phyloP scores from a whole-genome alignment of 2,113 vertebrate species.

The Pseudopodoces humilis region DNA sequence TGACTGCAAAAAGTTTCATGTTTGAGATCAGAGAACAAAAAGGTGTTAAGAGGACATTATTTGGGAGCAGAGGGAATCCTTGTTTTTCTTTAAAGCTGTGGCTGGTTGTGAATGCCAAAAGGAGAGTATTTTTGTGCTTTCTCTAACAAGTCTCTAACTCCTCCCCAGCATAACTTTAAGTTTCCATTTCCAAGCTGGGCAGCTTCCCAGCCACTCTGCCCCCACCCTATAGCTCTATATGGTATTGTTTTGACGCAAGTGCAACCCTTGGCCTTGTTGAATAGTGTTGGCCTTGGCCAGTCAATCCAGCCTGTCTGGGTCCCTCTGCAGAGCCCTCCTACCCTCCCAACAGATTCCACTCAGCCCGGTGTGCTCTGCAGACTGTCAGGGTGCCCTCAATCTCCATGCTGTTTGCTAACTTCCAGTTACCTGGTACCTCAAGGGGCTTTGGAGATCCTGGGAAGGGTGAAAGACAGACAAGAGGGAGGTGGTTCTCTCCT shows the following conservation, averaged over 20 bases:
- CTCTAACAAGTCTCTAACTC: not conserved
- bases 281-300: accelerated
- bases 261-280: not conserved
- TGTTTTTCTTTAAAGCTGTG: not conserved
- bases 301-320: not conserved
- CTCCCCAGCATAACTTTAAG: not conserved
- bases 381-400: not conserved
- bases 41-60: not conserved
- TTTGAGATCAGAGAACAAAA: not conserved
- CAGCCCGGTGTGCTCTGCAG: not conserved
- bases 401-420: accelerated
- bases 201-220: not conserved
- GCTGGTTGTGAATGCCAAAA: not conserved
- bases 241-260: not conserved
- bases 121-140: not conserved
- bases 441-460: not conserved
- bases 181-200: not conserved
- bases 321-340: not conserved
- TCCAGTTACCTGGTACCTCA: not conserved
- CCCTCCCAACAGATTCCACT: not conserved
- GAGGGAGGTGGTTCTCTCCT: not conserved
- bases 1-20: not conserved
- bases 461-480: not conserved
- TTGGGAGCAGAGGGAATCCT: not conserved
- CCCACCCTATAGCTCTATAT: not conserved